A percentile compares a stretch with the other conserved stretches of the same genome.
Evolutionary conservation across 2,888 invertebrate species (phyloP).

Genomic region (Aethes cnicana): DNA sequence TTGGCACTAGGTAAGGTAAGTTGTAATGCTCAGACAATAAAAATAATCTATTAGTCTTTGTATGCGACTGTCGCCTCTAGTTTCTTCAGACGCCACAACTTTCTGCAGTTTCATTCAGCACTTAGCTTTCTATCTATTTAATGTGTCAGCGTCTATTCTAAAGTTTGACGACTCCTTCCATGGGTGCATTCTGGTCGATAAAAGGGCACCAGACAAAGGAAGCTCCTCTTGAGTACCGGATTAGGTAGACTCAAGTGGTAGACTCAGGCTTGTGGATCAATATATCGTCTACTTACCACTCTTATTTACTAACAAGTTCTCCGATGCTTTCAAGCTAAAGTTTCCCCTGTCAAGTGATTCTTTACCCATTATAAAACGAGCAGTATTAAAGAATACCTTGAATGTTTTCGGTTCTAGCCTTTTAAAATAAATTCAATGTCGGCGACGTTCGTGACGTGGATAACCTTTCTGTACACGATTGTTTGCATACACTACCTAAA

Average conservation of each 20-base stretch:
- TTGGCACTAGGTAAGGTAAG: too few relatives aligned
- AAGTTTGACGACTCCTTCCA: background rate
- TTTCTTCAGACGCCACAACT: too few relatives aligned
- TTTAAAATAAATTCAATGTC: slow-evolving; percentile 34
- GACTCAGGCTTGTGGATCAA: slow-evolving; percentile 2
- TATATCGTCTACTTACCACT: background rate
- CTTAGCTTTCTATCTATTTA: too few relatives aligned
- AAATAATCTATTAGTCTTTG: too few relatives aligned
- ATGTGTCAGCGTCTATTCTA: too few relatives aligned
- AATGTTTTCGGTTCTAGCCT: slow-evolving; percentile 27
- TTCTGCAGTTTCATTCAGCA: too few relatives aligned
- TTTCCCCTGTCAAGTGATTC: too few relatives aligned
- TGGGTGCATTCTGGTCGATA: slow-evolving; percentile 1
- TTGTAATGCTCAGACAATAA: too few relatives aligned
- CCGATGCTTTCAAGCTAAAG: slow-evolving; percentile 1
- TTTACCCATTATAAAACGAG: too few relatives aligned
- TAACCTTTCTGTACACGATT: slow-evolving; percentile 21
- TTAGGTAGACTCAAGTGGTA: slow-evolving; percentile 19
- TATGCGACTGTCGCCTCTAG: too few relatives aligned
- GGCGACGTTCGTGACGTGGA: slow-evolving; percentile 1
- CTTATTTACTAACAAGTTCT: background rate
- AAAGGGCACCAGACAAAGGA: slow-evolving; percentile 10
- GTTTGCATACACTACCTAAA: slow-evolving; percentile 24
- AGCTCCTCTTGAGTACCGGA: slow-evolving; percentile 14
- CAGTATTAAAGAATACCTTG: too few relatives aligned